Evolutionary conservation across 2,888 invertebrate species (phyloP), one percentile per base, ranked within the genome.

Genomic region (Brachypalpus laphriformis): DNA sequence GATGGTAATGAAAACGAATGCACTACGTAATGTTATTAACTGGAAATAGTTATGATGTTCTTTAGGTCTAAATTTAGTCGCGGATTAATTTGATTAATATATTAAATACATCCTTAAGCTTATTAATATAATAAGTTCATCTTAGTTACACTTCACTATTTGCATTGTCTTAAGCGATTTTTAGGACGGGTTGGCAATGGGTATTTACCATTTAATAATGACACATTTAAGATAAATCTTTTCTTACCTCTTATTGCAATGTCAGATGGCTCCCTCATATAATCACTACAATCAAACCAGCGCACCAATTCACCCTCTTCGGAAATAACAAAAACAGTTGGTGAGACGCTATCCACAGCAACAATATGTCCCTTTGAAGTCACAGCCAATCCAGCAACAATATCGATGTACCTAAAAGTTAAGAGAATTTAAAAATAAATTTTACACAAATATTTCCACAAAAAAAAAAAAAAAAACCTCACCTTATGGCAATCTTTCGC

Each of bases 201-300:
- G n/a, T n/a, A n/a, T n/a, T n/a, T n/a, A n/a, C n/a, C n/a, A n/a
- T n/a, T n/a, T n/a, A n/a, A n/a, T n/a, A n/a, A n/a, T n/a, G n/a
- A n/a, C n/a, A n/a, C n/a, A n/a, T n/a, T n/a, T n/a, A n/a, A n/a
- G n/a, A n/a, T n/a, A n/a, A n/a, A n/a, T n/a, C n/a, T n/a, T n/a
- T n/a, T n/a, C 92, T 93, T 93, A 95, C 97, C 97, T 93, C 96
- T 96, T 90, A 98, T 97, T 87, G 98, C 98, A 90, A 99, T 98
- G 92, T 99, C 98, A 63, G 98, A 98, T 16, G 98, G 98, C 92
- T 99, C 99, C 88, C 98, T 94, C 98, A 99, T 99, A 92, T 97
- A 97, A 92, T 98, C 97, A 91, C 98, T 98, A 93, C 98, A 98
- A 92, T 99, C 98, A 91, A 99, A 98, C 98, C 98, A 99, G 90